Percentiles rank a stretch among this genome's conserved stretches.
Conservation (phyloP, 1,140 invertebrate genomes). For the Drosophila pseudoananassae region DNA sequence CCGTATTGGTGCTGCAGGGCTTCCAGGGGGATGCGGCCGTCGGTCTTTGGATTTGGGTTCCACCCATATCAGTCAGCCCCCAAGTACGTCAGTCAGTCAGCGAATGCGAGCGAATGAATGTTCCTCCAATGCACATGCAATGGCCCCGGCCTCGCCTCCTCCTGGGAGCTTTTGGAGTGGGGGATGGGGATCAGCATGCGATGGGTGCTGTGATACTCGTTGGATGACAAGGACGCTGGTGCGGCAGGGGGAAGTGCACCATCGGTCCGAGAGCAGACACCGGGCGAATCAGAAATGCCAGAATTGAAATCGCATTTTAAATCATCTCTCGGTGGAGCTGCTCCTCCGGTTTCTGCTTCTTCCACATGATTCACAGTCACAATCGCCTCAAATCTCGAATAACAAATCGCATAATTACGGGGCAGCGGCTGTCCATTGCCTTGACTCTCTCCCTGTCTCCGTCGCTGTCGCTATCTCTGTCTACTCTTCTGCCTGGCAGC, state of each 20-base stretch:
- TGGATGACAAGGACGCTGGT: background rate
- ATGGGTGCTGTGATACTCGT: slow-evolving; percentile 50
- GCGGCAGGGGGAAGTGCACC: background rate
- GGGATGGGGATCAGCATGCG: slow-evolving; percentile 72
- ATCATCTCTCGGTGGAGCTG: slow-evolving; percentile 66
- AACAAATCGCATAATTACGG: slow-evolving; percentile 84
- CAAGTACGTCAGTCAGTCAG: slow-evolving; percentile 77
- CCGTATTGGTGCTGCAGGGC: background rate
- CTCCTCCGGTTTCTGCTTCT: slow-evolving; percentile 12
- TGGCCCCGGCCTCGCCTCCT: slow-evolving; percentile 57
- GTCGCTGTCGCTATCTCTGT: slow-evolving; percentile 21
- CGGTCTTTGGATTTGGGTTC: slow-evolving; percentile 29
- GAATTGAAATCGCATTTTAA: slow-evolving; percentile 84
- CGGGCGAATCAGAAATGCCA: slow-evolving; percentile 83
- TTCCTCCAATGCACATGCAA: slow-evolving; percentile 63
- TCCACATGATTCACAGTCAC: slow-evolving; percentile 81
- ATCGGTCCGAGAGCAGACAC: slow-evolving; percentile 24
- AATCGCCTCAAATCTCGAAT: slow-evolving; percentile 84
- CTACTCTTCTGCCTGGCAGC: slow-evolving; percentile 38
- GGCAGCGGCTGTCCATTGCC: slow-evolving; percentile 71
- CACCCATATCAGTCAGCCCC: slow-evolving; percentile 78
- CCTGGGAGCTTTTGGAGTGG: slow-evolving; percentile 9
- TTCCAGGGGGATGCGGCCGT: slow-evolving; percentile 15
- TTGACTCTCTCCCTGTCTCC: slow-evolving; percentile 28
- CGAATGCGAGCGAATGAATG: slow-evolving; percentile 44